Conservation (phyloP, 2,797 vertebrate genomes). For the Sylvilagus floridanus region DNA sequence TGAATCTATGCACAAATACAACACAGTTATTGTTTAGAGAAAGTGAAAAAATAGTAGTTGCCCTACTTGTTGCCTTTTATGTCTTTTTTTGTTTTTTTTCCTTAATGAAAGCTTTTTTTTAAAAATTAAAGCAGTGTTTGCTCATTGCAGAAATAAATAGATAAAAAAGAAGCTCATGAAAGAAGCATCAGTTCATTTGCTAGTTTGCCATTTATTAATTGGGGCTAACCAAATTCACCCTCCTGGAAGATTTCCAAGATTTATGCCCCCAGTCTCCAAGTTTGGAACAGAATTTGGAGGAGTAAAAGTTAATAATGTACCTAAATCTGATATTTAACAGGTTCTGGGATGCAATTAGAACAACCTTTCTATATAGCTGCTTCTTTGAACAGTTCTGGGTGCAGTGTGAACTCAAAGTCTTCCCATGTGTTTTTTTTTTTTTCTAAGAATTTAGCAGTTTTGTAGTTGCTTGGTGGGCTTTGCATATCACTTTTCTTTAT, state of each 20-base stretch:
- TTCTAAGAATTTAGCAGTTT: slow-evolving; percentile 39
- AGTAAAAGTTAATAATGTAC: slow-evolving; percentile 12
- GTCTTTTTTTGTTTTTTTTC: slow-evolving; percentile 51
- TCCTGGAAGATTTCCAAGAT: slow-evolving; percentile 55
- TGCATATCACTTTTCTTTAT: slow-evolving; percentile 10
- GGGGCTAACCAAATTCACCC: slow-evolving; percentile 53
- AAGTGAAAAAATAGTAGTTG: slow-evolving; percentile 65
- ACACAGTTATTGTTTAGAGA: slow-evolving; percentile 66
- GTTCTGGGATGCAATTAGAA: slow-evolving; percentile 31
- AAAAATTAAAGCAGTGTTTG: slow-evolving; percentile 47
- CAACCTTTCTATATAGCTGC: background rate
- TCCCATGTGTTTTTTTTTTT: slow-evolving; percentile 1
- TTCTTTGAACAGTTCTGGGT: slow-evolving; percentile 41
- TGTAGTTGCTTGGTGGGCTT: slow-evolving; percentile 47
- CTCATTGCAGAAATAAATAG: slow-evolving; percentile 61
- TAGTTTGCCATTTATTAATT: slow-evolving; percentile 60
- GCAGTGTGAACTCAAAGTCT: background rate
- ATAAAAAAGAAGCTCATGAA: slow-evolving; percentile 44
- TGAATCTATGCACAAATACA: slow-evolving; percentile 64
- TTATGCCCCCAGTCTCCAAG: slow-evolving; percentile 7
- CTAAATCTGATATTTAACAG: slow-evolving; percentile 22
- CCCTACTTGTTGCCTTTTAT: slow-evolving; percentile 70
- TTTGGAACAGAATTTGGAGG: slow-evolving; percentile 51
- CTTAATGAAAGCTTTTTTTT: slow-evolving; percentile 63
- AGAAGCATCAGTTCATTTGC: slow-evolving; percentile 54